Base-by-base conservation (phyloP, 2,797 vertebrate genomes). In the Falco naumanni region DNA sequence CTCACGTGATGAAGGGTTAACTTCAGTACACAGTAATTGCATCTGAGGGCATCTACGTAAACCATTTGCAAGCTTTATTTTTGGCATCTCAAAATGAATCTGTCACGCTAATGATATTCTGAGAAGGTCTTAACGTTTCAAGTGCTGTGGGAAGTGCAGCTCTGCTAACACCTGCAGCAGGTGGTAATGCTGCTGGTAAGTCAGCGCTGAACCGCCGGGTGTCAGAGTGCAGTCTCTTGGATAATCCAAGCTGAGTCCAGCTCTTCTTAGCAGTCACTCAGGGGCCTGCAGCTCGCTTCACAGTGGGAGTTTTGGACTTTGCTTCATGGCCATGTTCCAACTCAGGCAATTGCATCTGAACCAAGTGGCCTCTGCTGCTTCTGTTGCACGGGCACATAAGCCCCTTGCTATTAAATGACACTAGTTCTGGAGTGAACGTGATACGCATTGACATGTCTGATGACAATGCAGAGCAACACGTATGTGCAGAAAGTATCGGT, bases 101-200 rank as follows among this genome's bases (percentile, higher is more conserved):
- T 43, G 79, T 39, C 29, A 51, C 34, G 65, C 57, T 86, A n/a
- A 56, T 2, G 16, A 47, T 47, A 70, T 28, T 64, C 74, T 54
- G 63, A 70, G 87, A 28, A 57, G 60, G 48, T 57, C 78, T 66
- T 14, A 53, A 25, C 0, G 0, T 51, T 81, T 37, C 43, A 24
- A 74, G 86, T 34, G 50, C 86, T 13, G 68, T 20, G 81, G 87
- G 78, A 77, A 92, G 72, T 2, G 12, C 39, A 31, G 50, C 31
- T 20, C 53, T 45, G 80, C 33, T 56, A 78, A 84, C 76, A 95
- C 87, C 87, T 87, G 85, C 88, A 71, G 85, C 69, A 82, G 90
- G 90, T 72, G 86, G 86, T 41, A 64, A 33, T 5, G 53, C 77
- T 54, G 57, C 37, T 0, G 10, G 6, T 33, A 56, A 79, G 63